phyloP scores from a whole-genome alignment of 1,140 invertebrate species.

The silkworm (Bombyx mori) region ASM3026992v2 NC_085110.1:9956001-9956500 shows the following conservation, averaged over 20 bases:
- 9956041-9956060: constrained; percentile 55
- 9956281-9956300: background rate
- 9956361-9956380: constrained; percentile 45
- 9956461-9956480: constrained; percentile 42
- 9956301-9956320: constrained; percentile 34
- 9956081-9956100: constrained; percentile 36
- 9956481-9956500: constrained; percentile 49
- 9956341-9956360: constrained; percentile 40
- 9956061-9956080: constrained; percentile 55
- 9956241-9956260: background rate
- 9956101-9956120: constrained; percentile 71
- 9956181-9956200: constrained; percentile 69
- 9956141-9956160: constrained; percentile 43
- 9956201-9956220: constrained; percentile 57
- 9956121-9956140: constrained; percentile 63
- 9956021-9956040: constrained; percentile 25
- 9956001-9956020: constrained; percentile 17
- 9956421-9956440: constrained; percentile 37
- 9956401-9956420: constrained; percentile 36
- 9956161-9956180: constrained; percentile 68
- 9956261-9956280: too few relatives aligned
- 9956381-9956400: constrained; percentile 41
- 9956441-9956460: constrained; percentile 43
- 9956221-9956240: constrained; percentile 1
- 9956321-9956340: constrained; percentile 34